phyloP scores from a whole-genome alignment of 1,140 invertebrate species.

The Sitobion miscanthi region DNA sequence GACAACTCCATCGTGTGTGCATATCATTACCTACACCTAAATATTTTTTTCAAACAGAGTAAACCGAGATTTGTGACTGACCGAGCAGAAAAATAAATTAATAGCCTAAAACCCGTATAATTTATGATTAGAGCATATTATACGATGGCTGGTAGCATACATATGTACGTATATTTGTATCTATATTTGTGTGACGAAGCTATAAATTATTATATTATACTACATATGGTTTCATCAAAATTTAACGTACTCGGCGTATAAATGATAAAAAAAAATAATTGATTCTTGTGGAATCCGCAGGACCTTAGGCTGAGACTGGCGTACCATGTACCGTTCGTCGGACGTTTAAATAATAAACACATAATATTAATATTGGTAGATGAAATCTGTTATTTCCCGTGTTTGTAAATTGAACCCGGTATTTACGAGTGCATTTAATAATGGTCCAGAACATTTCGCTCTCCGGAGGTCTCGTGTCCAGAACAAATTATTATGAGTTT shows the following conservation, averaged over 20 bases:
- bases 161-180: neutral
- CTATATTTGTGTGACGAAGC: neutral
- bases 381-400: neutral
- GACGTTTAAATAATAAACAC: neutral
- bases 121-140: neutral
- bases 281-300: conserved; percentile 18
- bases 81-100: neutral
- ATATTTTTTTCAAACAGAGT: neutral
- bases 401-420: neutral
- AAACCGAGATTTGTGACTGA: neutral
- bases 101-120: neutral
- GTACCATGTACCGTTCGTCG: neutral
- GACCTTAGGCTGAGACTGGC: neutral
- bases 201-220: neutral
- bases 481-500: neutral
- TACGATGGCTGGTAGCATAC: neutral
- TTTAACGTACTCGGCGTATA: neutral
- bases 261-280: conserved; percentile 3
- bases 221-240: neutral
- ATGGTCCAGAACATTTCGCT: neutral
- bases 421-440: neutral
- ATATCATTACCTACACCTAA: neutral
- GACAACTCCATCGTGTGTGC: neutral
- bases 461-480: conserved; percentile 8
- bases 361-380: neutral